These are phyloP conservation scores for Tachina grossa DNA, from an alignment of 2,888 invertebrate species.

Conservation along the genomic window DNA sequence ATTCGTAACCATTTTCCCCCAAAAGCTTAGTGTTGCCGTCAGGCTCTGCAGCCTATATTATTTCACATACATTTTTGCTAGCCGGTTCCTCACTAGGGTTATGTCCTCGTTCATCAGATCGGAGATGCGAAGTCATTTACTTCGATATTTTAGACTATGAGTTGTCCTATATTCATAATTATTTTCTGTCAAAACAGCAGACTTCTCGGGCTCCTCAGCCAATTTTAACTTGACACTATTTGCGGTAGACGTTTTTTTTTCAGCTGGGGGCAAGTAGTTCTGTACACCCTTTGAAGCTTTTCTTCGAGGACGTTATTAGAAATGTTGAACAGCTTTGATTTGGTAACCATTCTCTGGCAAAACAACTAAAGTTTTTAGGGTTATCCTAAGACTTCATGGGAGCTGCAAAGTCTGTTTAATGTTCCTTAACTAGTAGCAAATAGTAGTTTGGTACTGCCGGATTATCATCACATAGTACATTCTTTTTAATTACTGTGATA, in stretches of 20 bases:
- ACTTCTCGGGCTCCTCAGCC: constrained; percentile 39
- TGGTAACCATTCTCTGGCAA: constrained; percentile 72
- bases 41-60: no score
- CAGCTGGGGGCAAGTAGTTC: constrained; percentile 73
- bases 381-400: no score
- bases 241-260: constrained; percentile 48
- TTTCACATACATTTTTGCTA: no score
- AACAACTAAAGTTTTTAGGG: constrained; percentile 51
- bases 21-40: no score
- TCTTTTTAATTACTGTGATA: constrained; percentile 13
- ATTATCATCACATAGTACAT: constrained; percentile 67
- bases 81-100: no score
- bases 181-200: constrained; percentile 55
- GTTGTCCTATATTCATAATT: constrained; percentile 73
- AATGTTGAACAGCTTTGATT: constrained; percentile 73
- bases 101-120: no score
- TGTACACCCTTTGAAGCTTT: constrained; percentile 70
- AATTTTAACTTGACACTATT: constrained; percentile 26
- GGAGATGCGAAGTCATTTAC: no score
- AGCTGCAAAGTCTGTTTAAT: no score
- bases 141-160: constrained; percentile 67
- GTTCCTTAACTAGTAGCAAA: constrained; percentile 53
- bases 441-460: constrained; percentile 70
- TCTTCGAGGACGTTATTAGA: constrained; percentile 68
- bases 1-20: no score